Percentiles rank a stretch among this genome's conserved stretches.
Evolutionary conservation across 2,113 vertebrate species (phyloP).

Genomic region (Empidonax alnorum): DNA sequence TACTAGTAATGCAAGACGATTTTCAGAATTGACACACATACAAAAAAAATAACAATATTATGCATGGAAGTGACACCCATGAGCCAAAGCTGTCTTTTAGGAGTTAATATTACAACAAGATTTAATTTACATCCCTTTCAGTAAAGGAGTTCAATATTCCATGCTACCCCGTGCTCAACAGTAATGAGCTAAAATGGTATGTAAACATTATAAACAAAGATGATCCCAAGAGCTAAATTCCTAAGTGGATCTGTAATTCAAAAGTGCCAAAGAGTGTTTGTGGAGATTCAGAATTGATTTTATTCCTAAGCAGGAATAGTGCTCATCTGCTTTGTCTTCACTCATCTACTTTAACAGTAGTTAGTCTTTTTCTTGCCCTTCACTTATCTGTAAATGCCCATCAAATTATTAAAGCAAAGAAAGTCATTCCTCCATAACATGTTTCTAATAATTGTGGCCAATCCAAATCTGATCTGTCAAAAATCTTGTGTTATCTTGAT

Average conservation of each 20-base stretch:
- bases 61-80: not conserved
- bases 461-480: not conserved
- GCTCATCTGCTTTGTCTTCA: not conserved
- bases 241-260: not conserved
- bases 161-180: not conserved
- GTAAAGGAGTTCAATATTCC: not conserved
- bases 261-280: not conserved
- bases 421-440: not conserved
- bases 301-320: not conserved
- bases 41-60: not conserved
- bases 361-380: not conserved
- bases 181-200: not conserved
- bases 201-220: not conserved
- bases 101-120: not conserved
- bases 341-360: not conserved
- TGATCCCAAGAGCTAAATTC: not conserved
- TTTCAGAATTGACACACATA: not conserved
- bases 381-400: not conserved
- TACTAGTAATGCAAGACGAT: not conserved
- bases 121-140: not conserved
- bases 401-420: not conserved
- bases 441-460: not conserved
- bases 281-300: not conserved
- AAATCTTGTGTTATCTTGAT: not conserved
- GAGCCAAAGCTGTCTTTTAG: not conserved